Evolutionary conservation across 2,113 vertebrate species (phyloP).

Genomic region (Fulica atra): DNA sequence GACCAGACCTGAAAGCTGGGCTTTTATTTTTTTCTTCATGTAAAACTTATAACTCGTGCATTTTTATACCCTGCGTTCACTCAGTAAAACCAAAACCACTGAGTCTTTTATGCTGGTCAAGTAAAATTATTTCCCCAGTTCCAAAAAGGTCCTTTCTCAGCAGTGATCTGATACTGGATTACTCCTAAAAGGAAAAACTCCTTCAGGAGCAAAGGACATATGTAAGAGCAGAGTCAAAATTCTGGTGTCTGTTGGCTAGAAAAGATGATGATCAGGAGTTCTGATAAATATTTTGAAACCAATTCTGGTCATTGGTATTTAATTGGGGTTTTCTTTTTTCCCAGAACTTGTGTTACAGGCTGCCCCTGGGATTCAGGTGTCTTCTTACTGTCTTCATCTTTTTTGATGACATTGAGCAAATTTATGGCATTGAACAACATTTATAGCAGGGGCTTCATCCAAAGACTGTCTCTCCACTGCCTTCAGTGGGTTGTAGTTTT

Average conservation of each 20-base stretch:
- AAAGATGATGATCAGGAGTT: background rate
- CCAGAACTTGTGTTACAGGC: background rate
- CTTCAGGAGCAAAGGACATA: background rate
- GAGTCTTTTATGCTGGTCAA: background rate
- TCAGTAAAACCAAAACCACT: background rate
- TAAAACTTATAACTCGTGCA: background rate
- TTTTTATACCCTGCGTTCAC: background rate
- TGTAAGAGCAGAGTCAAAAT: background rate
- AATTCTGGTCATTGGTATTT: background rate
- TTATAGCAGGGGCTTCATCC: background rate
- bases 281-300: background rate
- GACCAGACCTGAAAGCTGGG: background rate
- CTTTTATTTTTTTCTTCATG: background rate
- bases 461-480: background rate
- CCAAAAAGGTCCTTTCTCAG: background rate
- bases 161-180: background rate
- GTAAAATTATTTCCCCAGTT: background rate
- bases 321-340: background rate
- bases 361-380: background rate
- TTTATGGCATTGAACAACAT: background rate
- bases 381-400: background rate
- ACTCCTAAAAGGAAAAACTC: background rate
- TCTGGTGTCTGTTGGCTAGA: background rate
- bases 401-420: background rate
- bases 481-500: background rate